Evolutionary conservation across 2,797 vertebrate genomes (phyloP).

Genomic region (Rhynchonycteris naso): DNA sequence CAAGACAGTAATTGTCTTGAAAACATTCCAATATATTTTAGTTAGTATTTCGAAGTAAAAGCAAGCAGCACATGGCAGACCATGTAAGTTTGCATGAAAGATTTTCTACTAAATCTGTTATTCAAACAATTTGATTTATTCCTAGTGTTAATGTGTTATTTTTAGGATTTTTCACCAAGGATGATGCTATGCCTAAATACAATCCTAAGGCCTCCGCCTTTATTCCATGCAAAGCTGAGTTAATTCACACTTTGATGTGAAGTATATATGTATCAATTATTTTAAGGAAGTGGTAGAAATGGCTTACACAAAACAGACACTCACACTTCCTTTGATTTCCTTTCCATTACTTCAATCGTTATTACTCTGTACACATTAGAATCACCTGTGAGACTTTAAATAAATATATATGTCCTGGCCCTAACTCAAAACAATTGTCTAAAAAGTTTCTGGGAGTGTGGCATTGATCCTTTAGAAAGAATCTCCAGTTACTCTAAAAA

Average conservation of each 20-base stretch:
- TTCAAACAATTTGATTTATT: background rate
- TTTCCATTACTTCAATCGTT: background rate
- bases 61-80: background rate
- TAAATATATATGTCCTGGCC: background rate
- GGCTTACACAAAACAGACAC: slow-evolving; percentile 33
- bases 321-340: background rate
- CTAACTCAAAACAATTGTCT: background rate
- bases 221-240: background rate
- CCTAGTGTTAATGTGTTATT: background rate
- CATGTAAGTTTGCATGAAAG: background rate
- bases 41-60: background rate
- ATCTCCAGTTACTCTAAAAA: background rate
- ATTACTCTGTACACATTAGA: background rate
- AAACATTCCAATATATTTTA: background rate
- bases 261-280: background rate
- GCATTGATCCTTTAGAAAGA: background rate
- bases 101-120: background rate
- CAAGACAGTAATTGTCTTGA: background rate
- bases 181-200: background rate
- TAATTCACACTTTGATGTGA: background rate
- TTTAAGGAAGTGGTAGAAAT: background rate
- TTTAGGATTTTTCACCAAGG: background rate
- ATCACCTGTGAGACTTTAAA: background rate
- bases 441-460: background rate
- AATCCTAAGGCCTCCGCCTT: background rate